Evolutionary conservation across 1,140 invertebrate species (phyloP), one percentile per base, ranked within the genome.

Genomic region (Elymnias hypermnestra): DNA sequence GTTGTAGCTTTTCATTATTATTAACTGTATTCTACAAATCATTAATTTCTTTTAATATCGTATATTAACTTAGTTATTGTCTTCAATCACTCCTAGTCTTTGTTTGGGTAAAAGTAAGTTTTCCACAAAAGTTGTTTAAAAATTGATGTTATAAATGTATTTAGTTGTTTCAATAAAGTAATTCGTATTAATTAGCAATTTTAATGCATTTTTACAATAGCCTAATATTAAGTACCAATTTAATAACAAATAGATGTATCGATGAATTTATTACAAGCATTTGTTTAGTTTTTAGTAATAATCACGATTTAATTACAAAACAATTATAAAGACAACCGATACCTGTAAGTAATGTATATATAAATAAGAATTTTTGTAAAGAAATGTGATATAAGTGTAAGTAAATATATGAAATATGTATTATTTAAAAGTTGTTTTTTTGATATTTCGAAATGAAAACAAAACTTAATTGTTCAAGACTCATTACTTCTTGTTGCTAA

Each of bases 311-410:
- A 15, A 33, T 15, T 8, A 2, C 8, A 33, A 33, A 33, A 15
- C 12, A 2, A 33, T 12, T 13, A 33, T n/a, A 15, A 5, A 33
- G 15, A 33, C 15, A 13, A 33, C n/a, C 3, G 12, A 12, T 1
- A 9, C 15, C 3, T 41, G 35, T 50, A 47, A 35, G 35, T 50
- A 37, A 14, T 72, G 57, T 73, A 70, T 53, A 64, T 64, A 64
- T 60, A 55, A 60, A 43, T 50, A 52, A 54, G 45, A 38, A 51
- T 56, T 57, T n/a, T 58, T 76, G 63, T 72, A 75, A 73, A 68
- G 60, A 72, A 69, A 70, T 72, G 70, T 71, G 72, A 76, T 76
- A 76, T 76, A 72, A 69, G 44, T 63, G 23, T 70, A 73, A 73
- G 66, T 46, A 52, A 59, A 23, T 23, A 21, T 47, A 21, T 26